Percentiles rank a stretch among this genome's conserved stretches.
Conservation (phyloP, 2,797 vertebrate genomes). For the Triplophysa yarkandensis region DNA sequence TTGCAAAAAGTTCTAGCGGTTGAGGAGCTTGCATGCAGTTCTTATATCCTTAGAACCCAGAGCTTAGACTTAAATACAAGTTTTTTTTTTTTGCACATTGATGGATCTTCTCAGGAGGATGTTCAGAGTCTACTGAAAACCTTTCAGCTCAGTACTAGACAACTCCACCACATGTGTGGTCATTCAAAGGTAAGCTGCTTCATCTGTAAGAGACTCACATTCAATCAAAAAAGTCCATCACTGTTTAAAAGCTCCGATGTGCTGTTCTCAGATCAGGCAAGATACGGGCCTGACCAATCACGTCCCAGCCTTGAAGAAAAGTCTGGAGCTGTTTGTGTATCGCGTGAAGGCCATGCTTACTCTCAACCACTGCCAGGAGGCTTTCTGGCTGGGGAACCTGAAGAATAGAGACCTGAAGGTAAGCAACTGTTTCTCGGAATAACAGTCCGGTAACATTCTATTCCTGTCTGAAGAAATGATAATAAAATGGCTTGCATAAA, state of each 20-base stretch:
- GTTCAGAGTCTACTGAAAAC: constrained; percentile 92
- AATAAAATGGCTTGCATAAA: too few relatives aligned
- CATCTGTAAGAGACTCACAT: background rate
- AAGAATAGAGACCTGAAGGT: constrained; percentile 98
- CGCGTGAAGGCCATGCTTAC: constrained; percentile 95
- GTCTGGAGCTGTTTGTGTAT: constrained; percentile 92
- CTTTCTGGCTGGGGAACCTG: constrained; percentile 95
- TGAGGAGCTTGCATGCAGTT: background rate
- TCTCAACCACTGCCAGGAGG: constrained; percentile 94
- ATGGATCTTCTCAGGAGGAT: constrained; percentile 80
- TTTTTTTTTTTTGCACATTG: background rate
- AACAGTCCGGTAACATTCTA: too few relatives aligned
- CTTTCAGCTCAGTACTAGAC: constrained; percentile 91
- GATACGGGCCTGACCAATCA: constrained; percentile 91
- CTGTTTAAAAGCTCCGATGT: background rate
- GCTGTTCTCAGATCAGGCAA: constrained; percentile 83
- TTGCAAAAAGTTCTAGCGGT: background rate
- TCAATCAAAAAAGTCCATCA: background rate
- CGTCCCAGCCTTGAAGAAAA: constrained; percentile 92
- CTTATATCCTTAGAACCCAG: background rate
- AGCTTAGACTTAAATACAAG: too few relatives aligned
- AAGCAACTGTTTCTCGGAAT: too few relatives aligned
- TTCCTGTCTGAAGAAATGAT: too few relatives aligned
- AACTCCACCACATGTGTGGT: constrained; percentile 96
- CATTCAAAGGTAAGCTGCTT: constrained; percentile 89